A percentile compares a stretch with the other conserved stretches of the same genome.
Evolutionary conservation across 2,888 invertebrate species (phyloP).

Genomic region (Danaus chrysippus): DNA sequence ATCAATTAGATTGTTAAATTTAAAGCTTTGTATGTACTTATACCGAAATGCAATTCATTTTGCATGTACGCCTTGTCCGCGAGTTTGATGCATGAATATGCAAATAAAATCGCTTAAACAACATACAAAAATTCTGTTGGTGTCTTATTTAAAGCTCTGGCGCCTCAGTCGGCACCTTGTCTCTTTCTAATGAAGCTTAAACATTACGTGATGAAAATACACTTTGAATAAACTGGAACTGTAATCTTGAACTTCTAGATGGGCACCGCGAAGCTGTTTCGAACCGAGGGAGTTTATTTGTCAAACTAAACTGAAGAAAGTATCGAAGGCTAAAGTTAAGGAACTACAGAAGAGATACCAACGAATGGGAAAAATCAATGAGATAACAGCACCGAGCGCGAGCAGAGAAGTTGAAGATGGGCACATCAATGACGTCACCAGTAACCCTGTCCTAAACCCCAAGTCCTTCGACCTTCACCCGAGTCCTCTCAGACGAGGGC

Average conservation of each 20-base stretch:
- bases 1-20: neutral
- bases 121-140: slow-evolving; percentile 18
- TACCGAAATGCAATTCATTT: neutral
- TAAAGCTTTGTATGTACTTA: neutral
- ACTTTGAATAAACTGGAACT: slow-evolving; percentile 1
- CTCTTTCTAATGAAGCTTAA: slow-evolving; percentile 24
- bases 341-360: slow-evolving; percentile 70
- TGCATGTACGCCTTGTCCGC: neutral
- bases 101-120: slow-evolving; percentile 9
- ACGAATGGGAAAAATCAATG: slow-evolving; percentile 74
- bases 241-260: slow-evolving; percentile 57
- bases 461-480: slow-evolving; percentile 63
- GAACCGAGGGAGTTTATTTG: slow-evolving; percentile 84
- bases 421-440: slow-evolving; percentile 57
- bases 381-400: slow-evolving; percentile 70
- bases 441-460: slow-evolving; percentile 52
- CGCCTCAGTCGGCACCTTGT: slow-evolving; percentile 16
- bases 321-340: slow-evolving; percentile 68
- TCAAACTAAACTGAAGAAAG: slow-evolving; percentile 80
- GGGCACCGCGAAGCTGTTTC: slow-evolving; percentile 83
- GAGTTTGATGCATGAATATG: slow-evolving; percentile 10
- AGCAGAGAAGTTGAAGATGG: slow-evolving; percentile 62
- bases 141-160: slow-evolving; percentile 15
- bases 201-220: slow-evolving; percentile 21
- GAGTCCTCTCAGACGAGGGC: slow-evolving; percentile 38